Percentiles rank a stretch among this genome's conserved stretches.
Evolutionary conservation across 2,797 vertebrate species (phyloP).

Genomic region (Silurus lanzhouensis): DNA sequence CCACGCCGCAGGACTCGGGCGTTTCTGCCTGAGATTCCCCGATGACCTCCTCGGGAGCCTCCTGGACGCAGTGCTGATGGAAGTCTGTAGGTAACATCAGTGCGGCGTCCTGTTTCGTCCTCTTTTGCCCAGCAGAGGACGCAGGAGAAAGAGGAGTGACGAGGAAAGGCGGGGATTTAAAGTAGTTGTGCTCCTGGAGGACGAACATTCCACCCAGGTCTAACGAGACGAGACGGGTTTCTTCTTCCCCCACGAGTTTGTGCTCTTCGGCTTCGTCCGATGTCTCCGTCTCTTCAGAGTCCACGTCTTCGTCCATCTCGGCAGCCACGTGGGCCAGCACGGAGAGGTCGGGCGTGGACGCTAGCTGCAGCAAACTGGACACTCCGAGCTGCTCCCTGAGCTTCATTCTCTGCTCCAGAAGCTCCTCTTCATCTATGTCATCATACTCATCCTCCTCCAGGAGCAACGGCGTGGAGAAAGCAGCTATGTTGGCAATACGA

Average conservation of each 20-base stretch:
- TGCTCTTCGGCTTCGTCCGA: constrained; percentile 84
- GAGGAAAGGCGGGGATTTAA: constrained; percentile 69
- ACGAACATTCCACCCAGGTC: constrained; percentile 71
- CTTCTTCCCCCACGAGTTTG: constrained; percentile 67
- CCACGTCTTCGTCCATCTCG: constrained; percentile 72
- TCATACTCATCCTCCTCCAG: constrained; percentile 64
- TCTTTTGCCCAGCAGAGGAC: constrained; percentile 55
- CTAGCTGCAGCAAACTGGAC: constrained; percentile 77
- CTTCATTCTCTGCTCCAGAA: constrained; percentile 68
- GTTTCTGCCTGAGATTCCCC: constrained; percentile 69
- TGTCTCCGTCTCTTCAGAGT: constrained; percentile 84
- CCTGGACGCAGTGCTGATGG: constrained; percentile 79
- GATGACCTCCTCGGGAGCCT: constrained; percentile 89
- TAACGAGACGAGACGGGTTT: constrained; percentile 52
- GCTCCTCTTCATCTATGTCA: constrained; percentile 64
- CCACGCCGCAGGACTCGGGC: constrained; percentile 60
- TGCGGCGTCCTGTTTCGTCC: constrained; percentile 66
- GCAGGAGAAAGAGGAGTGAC: constrained; percentile 41
- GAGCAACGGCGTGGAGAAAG: constrained; percentile 52
- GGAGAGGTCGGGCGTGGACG: constrained; percentile 75
- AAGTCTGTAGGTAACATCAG: constrained; percentile 73
- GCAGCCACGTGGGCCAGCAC: constrained; percentile 82
- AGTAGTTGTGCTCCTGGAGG: constrained; percentile 88
- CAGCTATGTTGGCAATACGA: constrained; percentile 65
- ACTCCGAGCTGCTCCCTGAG: constrained; percentile 77